Percentiles rank a stretch among this genome's conserved stretches.
These are phyloP conservation scores for Solea senegalensis DNA, from an alignment of 2,113 vertebrate species.

Conservation along the genomic window DNA sequence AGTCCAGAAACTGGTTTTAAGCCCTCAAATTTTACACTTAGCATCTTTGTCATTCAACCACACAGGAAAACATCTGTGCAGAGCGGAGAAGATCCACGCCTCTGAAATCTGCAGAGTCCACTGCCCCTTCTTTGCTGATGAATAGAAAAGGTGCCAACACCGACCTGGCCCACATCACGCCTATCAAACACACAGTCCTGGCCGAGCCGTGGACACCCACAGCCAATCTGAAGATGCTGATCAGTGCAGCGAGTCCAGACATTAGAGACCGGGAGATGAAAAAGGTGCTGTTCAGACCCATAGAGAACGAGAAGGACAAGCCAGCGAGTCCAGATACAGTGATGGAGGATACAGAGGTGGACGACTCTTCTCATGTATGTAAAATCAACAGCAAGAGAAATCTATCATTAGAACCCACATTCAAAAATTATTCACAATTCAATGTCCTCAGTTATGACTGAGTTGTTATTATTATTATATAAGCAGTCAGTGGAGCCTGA, in stretches of 20 bases:
- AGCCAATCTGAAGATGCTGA: slow-evolving; percentile 95
- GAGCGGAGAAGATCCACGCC: slow-evolving; percentile 85
- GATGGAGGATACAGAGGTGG: slow-evolving; percentile 46
- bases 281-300: slow-evolving; percentile 89
- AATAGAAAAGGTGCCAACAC: slow-evolving; percentile 81
- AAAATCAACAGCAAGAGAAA: not conserved
- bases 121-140: slow-evolving; percentile 71
- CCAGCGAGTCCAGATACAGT: slow-evolving; percentile 30
- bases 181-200: slow-evolving; percentile 82
- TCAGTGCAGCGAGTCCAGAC: slow-evolving; percentile 93
- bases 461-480: too few relatives aligned
- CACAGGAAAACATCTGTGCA: slow-evolving; percentile 89
- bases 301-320: slow-evolving; percentile 77
- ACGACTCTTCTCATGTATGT: slow-evolving; percentile 81
- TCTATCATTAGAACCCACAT: not conserved
- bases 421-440: too few relatives aligned
- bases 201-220: slow-evolving; percentile 96
- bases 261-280: slow-evolving; percentile 93
- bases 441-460: too few relatives aligned
- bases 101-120: slow-evolving; percentile 79
- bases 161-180: slow-evolving; percentile 86
- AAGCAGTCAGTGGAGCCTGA: not conserved
- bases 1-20: too few relatives aligned
- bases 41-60: not conserved
- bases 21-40: not conserved